phyloP scores from a whole-genome alignment of 1,140 invertebrate species.

The Drosophila kohkoa region DNA sequence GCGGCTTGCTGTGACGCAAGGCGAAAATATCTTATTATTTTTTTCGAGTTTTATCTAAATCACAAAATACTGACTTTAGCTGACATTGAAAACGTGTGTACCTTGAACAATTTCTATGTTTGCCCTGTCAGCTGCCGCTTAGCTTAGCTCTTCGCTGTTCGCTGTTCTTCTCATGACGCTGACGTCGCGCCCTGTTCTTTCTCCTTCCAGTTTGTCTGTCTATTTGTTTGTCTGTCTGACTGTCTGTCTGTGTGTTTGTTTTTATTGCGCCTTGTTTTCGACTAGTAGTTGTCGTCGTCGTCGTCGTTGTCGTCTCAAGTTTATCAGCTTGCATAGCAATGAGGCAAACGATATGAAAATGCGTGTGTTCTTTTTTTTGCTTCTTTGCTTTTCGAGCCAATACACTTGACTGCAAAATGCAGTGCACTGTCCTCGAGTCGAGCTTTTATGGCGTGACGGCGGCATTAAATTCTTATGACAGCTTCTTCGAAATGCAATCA shows the following conservation, averaged over 20 bases:
- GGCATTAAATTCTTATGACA: neutral
- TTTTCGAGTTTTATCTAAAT: slow-evolving; percentile 44
- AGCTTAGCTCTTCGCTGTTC: too few species aligned
- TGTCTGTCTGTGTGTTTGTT: slow-evolving; percentile 51
- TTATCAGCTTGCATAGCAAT: slow-evolving; percentile 72
- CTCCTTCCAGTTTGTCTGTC: slow-evolving; percentile 30
- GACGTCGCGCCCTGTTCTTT: neutral
- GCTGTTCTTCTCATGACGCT: neutral
- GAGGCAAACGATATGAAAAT: slow-evolving; percentile 55
- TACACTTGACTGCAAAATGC: slow-evolving; percentile 29
- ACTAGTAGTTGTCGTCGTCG: slow-evolving; percentile 40
- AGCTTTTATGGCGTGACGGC: neutral
- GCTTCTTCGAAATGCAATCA: neutral
- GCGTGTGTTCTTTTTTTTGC: slow-evolving; percentile 26
- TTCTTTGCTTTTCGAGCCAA: slow-evolving; percentile 1
- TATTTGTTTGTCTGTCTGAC: slow-evolving; percentile 22
- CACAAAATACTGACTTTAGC: slow-evolving; percentile 50
- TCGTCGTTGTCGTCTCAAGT: slow-evolving; percentile 48
- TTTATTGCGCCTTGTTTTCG: slow-evolving; percentile 73
- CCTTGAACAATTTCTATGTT: slow-evolving; percentile 48
- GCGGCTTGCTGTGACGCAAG: slow-evolving; percentile 33
- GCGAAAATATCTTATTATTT: slow-evolving; percentile 27
- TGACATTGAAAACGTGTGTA: slow-evolving; percentile 49
- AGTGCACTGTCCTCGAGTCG: neutral
- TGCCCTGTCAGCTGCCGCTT: slow-evolving; percentile 40